phyloP scores from a whole-genome alignment of 1,140 invertebrate species.

The Camponotus vicinus region DNA sequence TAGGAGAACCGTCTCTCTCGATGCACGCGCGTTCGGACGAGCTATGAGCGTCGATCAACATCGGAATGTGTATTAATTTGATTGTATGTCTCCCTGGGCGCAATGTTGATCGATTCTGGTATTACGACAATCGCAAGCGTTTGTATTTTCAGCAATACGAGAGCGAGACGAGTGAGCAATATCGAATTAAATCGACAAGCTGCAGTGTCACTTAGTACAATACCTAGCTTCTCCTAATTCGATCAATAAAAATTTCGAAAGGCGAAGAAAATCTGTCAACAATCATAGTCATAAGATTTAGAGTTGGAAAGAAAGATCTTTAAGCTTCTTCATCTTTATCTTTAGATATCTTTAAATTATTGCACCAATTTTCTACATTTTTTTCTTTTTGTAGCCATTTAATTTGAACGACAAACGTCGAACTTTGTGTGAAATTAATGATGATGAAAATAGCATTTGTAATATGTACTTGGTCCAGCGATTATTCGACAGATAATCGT shows the following conservation, averaged over 20 bases:
- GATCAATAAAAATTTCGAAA: background rate
- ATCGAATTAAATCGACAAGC: background rate
- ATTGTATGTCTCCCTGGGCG: constrained; percentile 33
- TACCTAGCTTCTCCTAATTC: background rate
- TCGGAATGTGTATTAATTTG: constrained; percentile 33
- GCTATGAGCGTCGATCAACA: constrained; percentile 21
- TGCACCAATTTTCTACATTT: background rate
- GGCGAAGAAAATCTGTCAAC: background rate
- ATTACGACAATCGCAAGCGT: background rate
- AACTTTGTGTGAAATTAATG: too few relatives aligned
- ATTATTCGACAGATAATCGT: background rate
- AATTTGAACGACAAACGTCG: background rate
- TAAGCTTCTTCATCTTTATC: too few relatives aligned
- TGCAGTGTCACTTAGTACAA: background rate
- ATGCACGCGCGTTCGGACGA: constrained; percentile 31
- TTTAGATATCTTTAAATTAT: background rate
- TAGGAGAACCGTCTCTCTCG: constrained; percentile 8
- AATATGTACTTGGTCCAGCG: too few relatives aligned
- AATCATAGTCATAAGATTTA: too few relatives aligned
- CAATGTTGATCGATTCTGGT: constrained; percentile 11
- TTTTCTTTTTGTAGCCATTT: background rate
- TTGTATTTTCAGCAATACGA: constrained; percentile 6
- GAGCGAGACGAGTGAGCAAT: background rate
- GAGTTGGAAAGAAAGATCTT: background rate
- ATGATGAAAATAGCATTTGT: too few relatives aligned